Evolutionary conservation across 1,140 invertebrate genomes (phyloP).

Genomic region (Zaprionus inermis): DNA sequence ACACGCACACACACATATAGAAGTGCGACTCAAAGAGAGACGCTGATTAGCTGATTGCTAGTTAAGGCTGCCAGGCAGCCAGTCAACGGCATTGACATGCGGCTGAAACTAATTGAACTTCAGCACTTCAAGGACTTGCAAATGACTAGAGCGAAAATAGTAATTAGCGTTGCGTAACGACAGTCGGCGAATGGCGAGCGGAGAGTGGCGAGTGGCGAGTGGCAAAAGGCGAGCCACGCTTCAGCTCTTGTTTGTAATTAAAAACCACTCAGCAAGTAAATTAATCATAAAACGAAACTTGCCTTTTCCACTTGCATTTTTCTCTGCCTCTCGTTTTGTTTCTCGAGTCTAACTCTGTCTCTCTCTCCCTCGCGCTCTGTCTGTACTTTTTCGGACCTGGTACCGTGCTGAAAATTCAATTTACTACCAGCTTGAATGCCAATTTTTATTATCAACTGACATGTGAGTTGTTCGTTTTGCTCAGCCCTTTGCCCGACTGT

Average conservation of each 20-base stretch:
- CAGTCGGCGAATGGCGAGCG: constrained; percentile 30
- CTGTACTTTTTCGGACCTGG: constrained; percentile 5
- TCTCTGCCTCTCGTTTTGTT: background rate
- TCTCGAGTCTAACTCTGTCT: background rate
- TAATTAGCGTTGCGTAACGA: constrained; percentile 82
- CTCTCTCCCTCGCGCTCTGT: background rate
- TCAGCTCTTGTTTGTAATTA: constrained; percentile 81
- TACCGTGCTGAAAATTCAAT: constrained; percentile 58
- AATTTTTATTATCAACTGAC: constrained; percentile 64
- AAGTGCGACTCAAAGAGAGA: constrained; percentile 34
- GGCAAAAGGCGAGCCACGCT: constrained; percentile 39
- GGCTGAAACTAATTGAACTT: constrained; percentile 79
- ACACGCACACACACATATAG: constrained; percentile 13
- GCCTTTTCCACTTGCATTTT: constrained; percentile 23
- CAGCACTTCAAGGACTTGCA: constrained; percentile 77
- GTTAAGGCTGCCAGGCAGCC: constrained; percentile 41
- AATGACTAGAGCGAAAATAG: constrained; percentile 80
- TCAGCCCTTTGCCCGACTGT: background rate
- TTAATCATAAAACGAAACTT: constrained; percentile 75
- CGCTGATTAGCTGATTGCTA: constrained; percentile 72
- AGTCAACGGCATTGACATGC: constrained; percentile 68
- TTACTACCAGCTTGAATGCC: constrained; percentile 21
- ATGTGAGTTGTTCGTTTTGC: constrained; percentile 38
- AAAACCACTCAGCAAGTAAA: constrained; percentile 81
- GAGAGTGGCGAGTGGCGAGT: background rate